Evolutionary conservation across 1,140 invertebrate species (phyloP), one percentile per base, ranked within the genome.

Genomic region (Rhopalosiphum maidis): DNA sequence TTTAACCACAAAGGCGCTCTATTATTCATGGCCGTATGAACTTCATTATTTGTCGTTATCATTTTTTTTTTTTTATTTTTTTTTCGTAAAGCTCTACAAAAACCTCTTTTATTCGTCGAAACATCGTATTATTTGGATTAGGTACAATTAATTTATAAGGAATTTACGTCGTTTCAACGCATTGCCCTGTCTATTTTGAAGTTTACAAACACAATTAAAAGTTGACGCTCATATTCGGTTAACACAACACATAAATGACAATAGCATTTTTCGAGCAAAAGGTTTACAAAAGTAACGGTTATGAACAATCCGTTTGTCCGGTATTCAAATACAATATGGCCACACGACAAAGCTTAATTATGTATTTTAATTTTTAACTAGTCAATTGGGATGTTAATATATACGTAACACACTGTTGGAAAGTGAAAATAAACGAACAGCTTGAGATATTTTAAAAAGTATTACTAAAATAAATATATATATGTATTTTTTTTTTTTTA

Each of bases 181-280:
- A 68, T 68, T 68, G 15, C 30, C 30, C 30, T 68, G 60, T 68
- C 30, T n/a, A 68, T 68, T 68, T 68, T 68, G 30, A n/a, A 68
- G 60, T 68, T 68, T n/a, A 68, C 60, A 68, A 68, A 68, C 60
- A 68, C 60, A n/a, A 68, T 68, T 68, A 68, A 68, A 68, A 68
- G 60, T 68, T 68, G n/a, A 68, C 30, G 30, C 5, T 68, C 30
- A n/a, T 68, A n/a, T 68, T 68, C 30, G 30, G 30, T 68, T 68
- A 68, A 68, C 60, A n/a, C n/a, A 9, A 68, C 15, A 68, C 60
- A 18, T n/a, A 68, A 15, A n/a, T n/a, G 5, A 68, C 60, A 68
- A 68, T 18, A n/a, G 30, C 30, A 23, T n/a, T 18, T 46, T 68
- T 68, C 18, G 30, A n/a, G 60, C 11, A 68, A 9, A 1, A n/a